Evolutionary conservation across 2,797 vertebrate species (phyloP).

Genomic region (Ara ararauna): DNA sequence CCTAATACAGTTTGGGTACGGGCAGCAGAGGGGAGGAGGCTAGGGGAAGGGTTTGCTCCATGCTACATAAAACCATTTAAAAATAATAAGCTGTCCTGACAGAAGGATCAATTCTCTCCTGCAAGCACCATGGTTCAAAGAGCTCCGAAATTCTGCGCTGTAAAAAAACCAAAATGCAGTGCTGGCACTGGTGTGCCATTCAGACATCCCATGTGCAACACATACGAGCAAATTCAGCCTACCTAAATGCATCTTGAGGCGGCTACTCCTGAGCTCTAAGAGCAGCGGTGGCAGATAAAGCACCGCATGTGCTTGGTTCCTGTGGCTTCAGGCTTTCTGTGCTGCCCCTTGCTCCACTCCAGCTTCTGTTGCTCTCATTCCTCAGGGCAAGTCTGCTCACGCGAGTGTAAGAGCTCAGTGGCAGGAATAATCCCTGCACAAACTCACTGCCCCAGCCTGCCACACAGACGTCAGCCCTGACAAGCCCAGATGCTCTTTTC

Average conservation of each 20-base stretch:
- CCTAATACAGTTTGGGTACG: neutral
- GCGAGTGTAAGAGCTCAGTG: accelerated
- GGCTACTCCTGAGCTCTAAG: neutral
- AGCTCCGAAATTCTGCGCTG: neutral
- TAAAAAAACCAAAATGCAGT: neutral
- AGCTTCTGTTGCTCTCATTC: accelerated
- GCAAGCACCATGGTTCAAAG: neutral
- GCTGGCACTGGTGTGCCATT: neutral
- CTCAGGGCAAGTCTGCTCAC: neutral
- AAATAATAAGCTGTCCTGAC: neutral
- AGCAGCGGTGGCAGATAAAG: neutral
- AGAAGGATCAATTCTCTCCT: neutral
- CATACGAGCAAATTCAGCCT: neutral
- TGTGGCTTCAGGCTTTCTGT: neutral
- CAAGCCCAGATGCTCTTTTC: neutral
- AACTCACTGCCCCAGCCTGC: neutral
- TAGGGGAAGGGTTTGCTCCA: neutral
- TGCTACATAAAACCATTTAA: neutral
- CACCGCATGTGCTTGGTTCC: accelerated
- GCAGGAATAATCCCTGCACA: neutral
- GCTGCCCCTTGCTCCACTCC: accelerated
- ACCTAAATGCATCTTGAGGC: neutral
- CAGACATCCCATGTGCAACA: neutral
- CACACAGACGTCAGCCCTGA: accelerated
- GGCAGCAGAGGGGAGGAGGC: neutral